phyloP scores from a whole-genome alignment of 2,113 vertebrate genomes.

The Mustelus asterias region DNA sequence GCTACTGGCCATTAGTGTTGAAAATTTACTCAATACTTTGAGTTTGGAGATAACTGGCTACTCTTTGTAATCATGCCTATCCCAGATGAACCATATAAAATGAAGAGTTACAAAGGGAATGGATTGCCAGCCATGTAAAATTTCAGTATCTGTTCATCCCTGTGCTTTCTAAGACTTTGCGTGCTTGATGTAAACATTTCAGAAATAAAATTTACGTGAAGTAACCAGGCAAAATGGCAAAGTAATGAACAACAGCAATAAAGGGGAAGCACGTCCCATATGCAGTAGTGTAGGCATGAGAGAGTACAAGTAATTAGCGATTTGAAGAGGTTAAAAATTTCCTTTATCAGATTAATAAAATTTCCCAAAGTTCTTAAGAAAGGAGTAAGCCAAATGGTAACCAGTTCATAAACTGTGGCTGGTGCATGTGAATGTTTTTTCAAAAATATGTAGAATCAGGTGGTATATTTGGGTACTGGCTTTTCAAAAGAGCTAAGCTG shows the following conservation, averaged over 20 bases:
- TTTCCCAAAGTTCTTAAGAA: too few relatives aligned
- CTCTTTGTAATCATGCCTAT: constrained; percentile 33
- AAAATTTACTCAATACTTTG: not conserved
- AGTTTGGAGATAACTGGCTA: not conserved
- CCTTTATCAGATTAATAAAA: not conserved
- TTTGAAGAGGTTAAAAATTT: not conserved
- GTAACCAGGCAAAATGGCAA: not conserved
- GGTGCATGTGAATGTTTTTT: not conserved
- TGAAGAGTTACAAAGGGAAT: not conserved
- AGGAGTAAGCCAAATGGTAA: not conserved
- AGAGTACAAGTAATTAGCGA: not conserved
- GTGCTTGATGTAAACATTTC: not conserved
- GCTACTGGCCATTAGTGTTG: not conserved
- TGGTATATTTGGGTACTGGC: not conserved
- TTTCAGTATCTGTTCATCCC: not conserved
- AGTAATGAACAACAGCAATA: too few relatives aligned
- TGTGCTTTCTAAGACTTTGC: not conserved
- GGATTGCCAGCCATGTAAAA: not conserved
- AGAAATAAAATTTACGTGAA: not conserved
- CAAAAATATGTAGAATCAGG: not conserved
- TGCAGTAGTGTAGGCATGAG: not conserved
- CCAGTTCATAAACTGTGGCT: not conserved
- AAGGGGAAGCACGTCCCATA: too few relatives aligned
- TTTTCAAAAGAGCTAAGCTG: not conserved
- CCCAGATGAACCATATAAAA: constrained; percentile 40